These are phyloP conservation scores for Panulirus ornatus DNA, from an alignment of 1,140 invertebrate genomes.

Conservation along the genomic window DNA sequence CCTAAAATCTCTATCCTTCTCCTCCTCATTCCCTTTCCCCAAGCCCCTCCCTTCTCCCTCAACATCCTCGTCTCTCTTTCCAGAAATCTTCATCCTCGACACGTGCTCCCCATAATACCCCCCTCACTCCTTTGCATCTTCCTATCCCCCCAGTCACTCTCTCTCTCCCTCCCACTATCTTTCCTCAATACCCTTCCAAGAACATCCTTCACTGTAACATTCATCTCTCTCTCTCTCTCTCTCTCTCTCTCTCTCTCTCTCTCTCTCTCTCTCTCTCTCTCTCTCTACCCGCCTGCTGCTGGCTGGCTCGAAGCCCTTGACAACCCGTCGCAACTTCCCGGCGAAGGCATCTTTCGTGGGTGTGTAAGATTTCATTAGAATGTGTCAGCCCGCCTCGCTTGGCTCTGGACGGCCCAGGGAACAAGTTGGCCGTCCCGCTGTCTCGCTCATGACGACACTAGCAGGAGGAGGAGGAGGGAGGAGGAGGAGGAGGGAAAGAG, in stretches of 20 bases:
- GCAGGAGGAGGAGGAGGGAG: not conserved
- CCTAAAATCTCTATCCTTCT: not conserved
- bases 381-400: constrained; percentile 40
- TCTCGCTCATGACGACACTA: not conserved
- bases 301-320: not conserved
- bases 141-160: not conserved
- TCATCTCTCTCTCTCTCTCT: constrained; percentile 4
- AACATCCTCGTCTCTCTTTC: not conserved
- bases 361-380: constrained; percentile 61
- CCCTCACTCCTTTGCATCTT: not conserved
- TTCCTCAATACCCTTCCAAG: too few relatives aligned
- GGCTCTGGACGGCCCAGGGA: not conserved
- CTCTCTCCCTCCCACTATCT: too few relatives aligned
- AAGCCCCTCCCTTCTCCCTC: not conserved
- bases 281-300: constrained; percentile 3
- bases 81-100: not conserved
- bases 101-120: not conserved
- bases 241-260: not conserved
- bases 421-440: not conserved
- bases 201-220: too few relatives aligned
- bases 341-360: constrained; percentile 43
- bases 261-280: not conserved
- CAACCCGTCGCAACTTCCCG: constrained; percentile 50
- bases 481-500: too few relatives aligned
- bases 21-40: not conserved